Evolutionary conservation across 1,140 invertebrate genomes (phyloP), one percentile per base, ranked within the genome.

Genomic region (Ceratitis capitata): DNA sequence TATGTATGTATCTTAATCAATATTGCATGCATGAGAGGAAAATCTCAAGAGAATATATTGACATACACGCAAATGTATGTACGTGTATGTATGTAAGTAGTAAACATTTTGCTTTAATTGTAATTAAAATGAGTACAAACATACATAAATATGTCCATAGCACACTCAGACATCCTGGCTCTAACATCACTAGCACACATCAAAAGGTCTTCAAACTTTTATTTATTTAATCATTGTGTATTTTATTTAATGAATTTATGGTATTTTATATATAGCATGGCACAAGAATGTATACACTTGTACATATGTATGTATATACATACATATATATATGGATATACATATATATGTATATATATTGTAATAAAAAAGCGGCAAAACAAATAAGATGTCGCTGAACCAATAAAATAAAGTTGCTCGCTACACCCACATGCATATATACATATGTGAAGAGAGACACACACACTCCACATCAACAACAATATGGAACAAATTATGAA

Each of bases 331-430:
- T n/a, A n/a, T n/a, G n/a, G n/a, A n/a, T n/a, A n/a, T n/a, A n/a
- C n/a, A n/a, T n/a, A n/a, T n/a, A n/a, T n/a, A n/a, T n/a, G n/a
- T n/a, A n/a, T n/a, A n/a, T n/a, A n/a, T n/a, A n/a, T n/a, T n/a
- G n/a, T n/a, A n/a, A n/a, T n/a, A n/a, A n/a, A n/a, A n/a, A 35
- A 69, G 32, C 61, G 14, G 35, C 32, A 69, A 39, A 69, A 69
- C 61, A 69, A 39, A 69, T 69, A 29, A 69, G 39, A 69, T 35
- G 61, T 69, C 61, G 61, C 61, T 69, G 61, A 69, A 69, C 61
- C 39, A 35, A 69, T 69, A 35, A 69, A 69, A 69, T 35, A 32
- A 12, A 39, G 14, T 6, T 19, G 32, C n/a, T n/a, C n/a, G n/a
- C 32, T 69, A 69, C 61, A 69, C 61, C 29, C 61, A 35, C 32